Evolutionary conservation across 1,140 invertebrate species (phyloP), one percentile per base, ranked within the genome.

Genomic region (Ceratina japonica): DNA sequence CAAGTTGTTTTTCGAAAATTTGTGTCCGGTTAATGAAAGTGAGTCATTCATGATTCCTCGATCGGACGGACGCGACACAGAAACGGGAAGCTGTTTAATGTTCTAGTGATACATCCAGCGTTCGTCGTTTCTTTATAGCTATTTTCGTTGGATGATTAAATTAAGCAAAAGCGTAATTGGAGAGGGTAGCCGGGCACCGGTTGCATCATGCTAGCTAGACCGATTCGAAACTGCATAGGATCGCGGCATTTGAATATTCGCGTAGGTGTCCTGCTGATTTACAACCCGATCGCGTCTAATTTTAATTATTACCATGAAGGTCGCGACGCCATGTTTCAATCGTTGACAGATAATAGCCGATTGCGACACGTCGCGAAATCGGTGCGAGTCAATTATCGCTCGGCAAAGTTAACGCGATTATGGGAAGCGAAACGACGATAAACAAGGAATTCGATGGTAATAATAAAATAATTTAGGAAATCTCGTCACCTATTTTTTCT

Each of bases 181-280:
- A 31, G 51, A 24, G 10, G 22, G 31, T 15, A 18, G 44, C 13
- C 15, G 10, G 56, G 2, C 27, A 31, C 27, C 4, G 27, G n/a
- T 79, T 79, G 69, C 76, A 64, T 79, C 62, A 79, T 15, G 20
- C 37, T 59, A 70, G 20, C 37, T 59, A 70, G 70, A 79, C 27
- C 62, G 69, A 56, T 49, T 52, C 70, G 76, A 74, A 73, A 74
- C 70, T 22, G 70, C 70, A 64, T 59, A 49, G 49, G 65, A 65
- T 3, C 37, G 22, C 15, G n/a, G 54, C 70, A 79, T 79, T 74
- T 79, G 70, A 79, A 79, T 79, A 79, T 59, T 18, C 51, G 54
- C 62, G 70, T 79, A 51, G 76, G 70, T 65, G 76, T 51, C 15
- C 12, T 31, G 20, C 3, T 24, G 76, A 73, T 78, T 59, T 69